Evolutionary conservation across 2,888 invertebrate genomes (phyloP).

Genomic region (Nephrotoma flavescens): DNA sequence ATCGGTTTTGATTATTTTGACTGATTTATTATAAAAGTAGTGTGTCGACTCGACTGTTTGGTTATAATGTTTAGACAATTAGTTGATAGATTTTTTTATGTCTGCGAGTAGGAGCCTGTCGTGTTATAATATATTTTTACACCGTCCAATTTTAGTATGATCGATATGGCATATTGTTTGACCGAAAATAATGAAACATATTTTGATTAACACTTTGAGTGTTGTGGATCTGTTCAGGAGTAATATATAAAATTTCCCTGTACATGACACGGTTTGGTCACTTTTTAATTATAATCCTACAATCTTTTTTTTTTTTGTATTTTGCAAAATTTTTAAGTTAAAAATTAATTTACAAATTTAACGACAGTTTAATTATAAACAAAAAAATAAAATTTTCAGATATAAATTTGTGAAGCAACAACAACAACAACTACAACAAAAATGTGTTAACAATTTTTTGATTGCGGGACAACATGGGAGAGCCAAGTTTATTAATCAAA

Average conservation of each 20-base stretch:
- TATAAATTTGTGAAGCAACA: neutral
- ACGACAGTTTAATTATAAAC: neutral
- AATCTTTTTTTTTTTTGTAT: neutral
- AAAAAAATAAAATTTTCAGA: neutral
- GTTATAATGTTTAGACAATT: neutral
- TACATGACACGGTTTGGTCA: neutral
- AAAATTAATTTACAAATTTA: neutral
- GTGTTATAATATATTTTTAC: neutral
- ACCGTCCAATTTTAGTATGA: neutral
- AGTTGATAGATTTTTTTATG: neutral
- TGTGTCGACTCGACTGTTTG: neutral
- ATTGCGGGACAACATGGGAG: neutral
- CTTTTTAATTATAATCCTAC: neutral
- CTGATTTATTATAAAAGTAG: neutral
- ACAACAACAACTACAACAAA: neutral
- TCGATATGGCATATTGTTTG: neutral
- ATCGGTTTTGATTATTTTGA: neutral
- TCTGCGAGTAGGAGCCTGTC: neutral
- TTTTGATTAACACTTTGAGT: neutral
- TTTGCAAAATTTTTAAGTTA: neutral
- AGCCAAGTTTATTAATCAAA: neutral
- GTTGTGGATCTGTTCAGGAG: neutral
- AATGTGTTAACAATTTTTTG: neutral
- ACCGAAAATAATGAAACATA: neutral
- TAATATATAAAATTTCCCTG: neutral